Conservation (phyloP, 2,113 vertebrate species). For the Equus quagga region DNA sequence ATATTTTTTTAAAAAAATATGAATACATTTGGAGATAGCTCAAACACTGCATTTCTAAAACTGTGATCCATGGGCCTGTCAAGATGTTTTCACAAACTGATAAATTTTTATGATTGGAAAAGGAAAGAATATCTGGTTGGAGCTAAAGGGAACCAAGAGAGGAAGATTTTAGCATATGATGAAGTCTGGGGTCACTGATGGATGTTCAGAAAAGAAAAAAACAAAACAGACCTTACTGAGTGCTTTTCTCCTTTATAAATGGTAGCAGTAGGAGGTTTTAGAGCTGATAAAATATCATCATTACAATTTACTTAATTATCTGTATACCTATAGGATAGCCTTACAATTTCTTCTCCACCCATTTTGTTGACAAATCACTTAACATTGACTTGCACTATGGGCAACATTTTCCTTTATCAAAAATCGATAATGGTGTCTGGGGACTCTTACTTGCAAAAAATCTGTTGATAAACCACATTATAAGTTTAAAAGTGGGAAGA, state of each 20-base stretch:
- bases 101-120: constrained; percentile 1
- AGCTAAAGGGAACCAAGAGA: background rate
- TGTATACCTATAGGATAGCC: background rate
- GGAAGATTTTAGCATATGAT: background rate
- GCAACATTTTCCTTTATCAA: background rate
- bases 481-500: background rate
- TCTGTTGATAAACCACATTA: background rate
- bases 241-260: background rate
- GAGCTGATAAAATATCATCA: background rate
- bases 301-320: background rate
- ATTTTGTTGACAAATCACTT: background rate
- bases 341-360: background rate
- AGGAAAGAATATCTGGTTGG: constrained; percentile 15
- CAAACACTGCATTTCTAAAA: constrained; percentile 16
- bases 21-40: constrained; percentile 61
- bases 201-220: background rate
- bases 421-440: background rate
- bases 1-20: background rate
- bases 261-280: background rate
- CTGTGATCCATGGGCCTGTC: constrained; percentile 32
- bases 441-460: background rate
- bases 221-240: background rate
- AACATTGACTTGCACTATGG: background rate
- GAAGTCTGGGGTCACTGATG: background rate
- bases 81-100: constrained; percentile 50